Evolutionary conservation across 2,797 vertebrate genomes (phyloP), one percentile per base, ranked within the genome.

Genomic region (Micromesistius poutassou): DNA sequence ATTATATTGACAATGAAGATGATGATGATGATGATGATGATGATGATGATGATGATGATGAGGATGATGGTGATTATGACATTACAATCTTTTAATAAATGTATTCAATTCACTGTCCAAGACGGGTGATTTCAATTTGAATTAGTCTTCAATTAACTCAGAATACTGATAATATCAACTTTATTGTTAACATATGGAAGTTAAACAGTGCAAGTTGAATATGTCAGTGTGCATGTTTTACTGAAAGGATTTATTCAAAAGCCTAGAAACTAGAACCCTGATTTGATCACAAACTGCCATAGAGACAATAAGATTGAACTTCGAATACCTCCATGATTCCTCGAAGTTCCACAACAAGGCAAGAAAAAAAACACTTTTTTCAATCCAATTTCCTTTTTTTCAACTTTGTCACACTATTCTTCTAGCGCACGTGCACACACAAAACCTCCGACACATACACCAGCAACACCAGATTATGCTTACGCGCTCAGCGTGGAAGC

Each of bases 401-500:
- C 85, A 85, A 86, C 80, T 75, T 72, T 88, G 80, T 77, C 76
- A 46, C 28, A n/a, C 46, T n/a, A 13, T 78, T 77, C 83, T 80
- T 40, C 66, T 7, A 28, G n/a, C 36, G 7, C 74, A 76, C 30
- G 50, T 75, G 14, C 76, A 62, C 28, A 78, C 77, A 68, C 62
- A 66, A 25, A 66, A 0, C n/a, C 62, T 10, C 62, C 0, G 62
- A 78, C 79, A 81, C 83, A 80, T 72, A 87, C 86, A 83, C 75
- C 78, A 76, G 36, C 55, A 75, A 46, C 62, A 68, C 72, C 77
- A 89, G 85, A 91, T 91, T 90, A 87, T 81, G 73, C 81, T 85
- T 81, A 85, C 81, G 83, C 76, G 83, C 90, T 81, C 89, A 89
- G 87, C 82, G 30, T 87, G 90, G 87, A 76, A 36, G 72, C 87